Percentiles rank a stretch among this genome's conserved stretches.
Conservation (phyloP, 2,113 vertebrate species). For the Clupea harengus region DNA sequence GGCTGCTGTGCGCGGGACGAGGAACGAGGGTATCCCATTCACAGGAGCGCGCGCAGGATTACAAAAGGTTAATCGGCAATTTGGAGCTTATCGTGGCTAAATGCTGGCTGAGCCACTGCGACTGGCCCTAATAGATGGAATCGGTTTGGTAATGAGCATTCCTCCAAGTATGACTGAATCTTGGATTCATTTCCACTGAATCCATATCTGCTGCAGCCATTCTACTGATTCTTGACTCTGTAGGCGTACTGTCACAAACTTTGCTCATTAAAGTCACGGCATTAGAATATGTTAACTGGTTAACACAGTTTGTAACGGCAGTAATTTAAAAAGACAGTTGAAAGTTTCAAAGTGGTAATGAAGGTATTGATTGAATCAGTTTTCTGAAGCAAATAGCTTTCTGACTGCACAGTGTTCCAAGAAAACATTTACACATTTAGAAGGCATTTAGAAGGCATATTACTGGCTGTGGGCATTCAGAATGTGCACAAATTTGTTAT, state of each 20-base stretch:
- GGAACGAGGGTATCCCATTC: conserved; percentile 60
- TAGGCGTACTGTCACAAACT: not conserved
- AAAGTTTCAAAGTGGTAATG: not conserved
- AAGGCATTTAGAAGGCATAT: not conserved
- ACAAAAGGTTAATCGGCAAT: conserved; percentile 75
- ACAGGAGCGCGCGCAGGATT: conserved; percentile 57
- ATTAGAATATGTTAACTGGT: not conserved
- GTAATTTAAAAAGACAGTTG: not conserved
- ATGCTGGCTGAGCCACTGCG: conserved; percentile 62
- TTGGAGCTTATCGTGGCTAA: conserved; percentile 75
- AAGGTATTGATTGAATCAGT: not conserved
- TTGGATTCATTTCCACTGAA: not conserved
- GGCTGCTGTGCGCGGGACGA: not conserved
- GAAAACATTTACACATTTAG: not conserved
- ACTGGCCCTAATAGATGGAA: conserved; percentile 60
- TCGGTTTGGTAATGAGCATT: conserved; percentile 59
- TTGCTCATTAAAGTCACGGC: not conserved
- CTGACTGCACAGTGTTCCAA: not conserved
- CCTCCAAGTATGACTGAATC: conserved; percentile 50
- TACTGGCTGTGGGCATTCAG: not conserved
- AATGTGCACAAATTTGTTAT: not conserved
- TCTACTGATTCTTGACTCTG: not conserved
- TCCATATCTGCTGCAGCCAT: not conserved
- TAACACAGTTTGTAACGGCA: not conserved
- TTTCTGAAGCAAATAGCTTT: not conserved